Evolutionary conservation across 1,140 invertebrate species (phyloP), one percentile per base, ranked within the genome.

Genomic region (Polypedilum vanderplanki): DNA sequence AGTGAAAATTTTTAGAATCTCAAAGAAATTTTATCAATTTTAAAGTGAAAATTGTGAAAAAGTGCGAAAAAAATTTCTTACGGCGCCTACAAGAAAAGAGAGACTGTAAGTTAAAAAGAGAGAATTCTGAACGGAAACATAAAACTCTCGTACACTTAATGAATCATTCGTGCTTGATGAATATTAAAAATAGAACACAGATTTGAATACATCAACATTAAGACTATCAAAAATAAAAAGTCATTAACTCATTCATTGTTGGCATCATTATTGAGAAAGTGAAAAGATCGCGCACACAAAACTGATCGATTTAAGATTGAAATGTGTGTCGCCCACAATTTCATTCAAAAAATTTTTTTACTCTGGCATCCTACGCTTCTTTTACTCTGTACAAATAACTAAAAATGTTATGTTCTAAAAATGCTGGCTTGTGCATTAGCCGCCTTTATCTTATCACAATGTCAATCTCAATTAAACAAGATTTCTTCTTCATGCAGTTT

Each of bases 31-130:
- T 57, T 15, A 12, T 57, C 46, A 57, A 57, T 12, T 57, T 57
- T 57, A n/a, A 4, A 57, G n/a, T 57, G 12, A 3, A 12, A 57
- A 57, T n/a, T 57, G 46, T 57, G 46, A 57, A 57, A 57, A 57
- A 57, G 4, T 15, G 46, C 15, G n/a, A 57, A 57, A 15, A 57
- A 57, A 57, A 57, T 57, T 15, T 57, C n/a, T 57, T 57, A 57
- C 46, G 46, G 46, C 46, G 46, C 46, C 46, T 57, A 57, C 46
- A 57, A n/a, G n/a, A n/a, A n/a, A n/a, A n/a, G n/a, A n/a, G n/a
- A n/a, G n/a, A 15, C 8, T 46, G 8, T 15, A 57, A 57, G 46
- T n/a, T 8, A 57, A 57, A 57, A 12, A 57, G 10, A 57, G 46
- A 57, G 46, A 57, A n/a, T n/a, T n/a, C 46, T 57, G 46, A 33